Evolutionary conservation across 2,113 vertebrate species (phyloP).

Genomic region (Abramis brama): DNA sequence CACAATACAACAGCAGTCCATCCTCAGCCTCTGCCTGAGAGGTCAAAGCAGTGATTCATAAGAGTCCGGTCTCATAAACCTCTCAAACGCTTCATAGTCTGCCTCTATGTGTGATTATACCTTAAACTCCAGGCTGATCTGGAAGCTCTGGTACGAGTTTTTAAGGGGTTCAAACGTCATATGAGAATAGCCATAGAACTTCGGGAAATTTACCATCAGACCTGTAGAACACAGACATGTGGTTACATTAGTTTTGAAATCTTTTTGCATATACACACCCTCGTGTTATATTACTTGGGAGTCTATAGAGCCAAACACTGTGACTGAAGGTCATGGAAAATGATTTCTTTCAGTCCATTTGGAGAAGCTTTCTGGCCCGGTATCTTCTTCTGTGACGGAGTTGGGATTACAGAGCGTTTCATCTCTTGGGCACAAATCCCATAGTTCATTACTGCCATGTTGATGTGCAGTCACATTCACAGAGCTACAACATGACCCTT

Average conservation of each 20-base stretch:
- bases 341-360: not conserved
- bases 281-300: not conserved
- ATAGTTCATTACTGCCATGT: conserved; percentile 15
- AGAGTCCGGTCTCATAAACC: conserved; percentile 46
- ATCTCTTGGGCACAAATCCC: conserved; percentile 30
- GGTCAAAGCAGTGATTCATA: conserved; percentile 51
- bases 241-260: not conserved
- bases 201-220: conserved; percentile 86
- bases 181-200: conserved; percentile 92
- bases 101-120: conserved; percentile 69
- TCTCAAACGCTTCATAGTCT: not conserved
- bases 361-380: not conserved
- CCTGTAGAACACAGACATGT: conserved; percentile 72
- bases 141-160: conserved; percentile 93
- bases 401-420: not conserved
- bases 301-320: not conserved
- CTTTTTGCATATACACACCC: not conserved
- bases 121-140: conserved; percentile 93
- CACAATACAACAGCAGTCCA: conserved; percentile 92
- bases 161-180: conserved; percentile 95
- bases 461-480: not conserved
- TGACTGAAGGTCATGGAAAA: conserved; percentile 18
- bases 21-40: conserved; percentile 86
- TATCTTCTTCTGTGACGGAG: not conserved
- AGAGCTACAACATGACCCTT: not conserved